Conservation (phyloP, 1,140 invertebrate genomes). For the Drosophila persimilis region DNA sequence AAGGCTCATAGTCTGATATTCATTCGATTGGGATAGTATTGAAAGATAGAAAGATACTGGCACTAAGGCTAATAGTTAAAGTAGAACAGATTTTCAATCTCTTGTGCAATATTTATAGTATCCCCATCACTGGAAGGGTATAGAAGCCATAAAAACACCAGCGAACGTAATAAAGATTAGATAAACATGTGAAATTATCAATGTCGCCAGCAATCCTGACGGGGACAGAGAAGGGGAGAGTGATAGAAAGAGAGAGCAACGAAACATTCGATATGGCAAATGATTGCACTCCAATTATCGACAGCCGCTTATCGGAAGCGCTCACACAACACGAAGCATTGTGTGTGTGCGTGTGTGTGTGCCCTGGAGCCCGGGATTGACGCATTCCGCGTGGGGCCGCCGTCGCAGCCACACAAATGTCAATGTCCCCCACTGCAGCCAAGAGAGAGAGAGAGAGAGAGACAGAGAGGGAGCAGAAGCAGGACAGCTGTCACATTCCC, state of each 20-base stretch:
- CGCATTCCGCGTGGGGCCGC: slow-evolving; percentile 19
- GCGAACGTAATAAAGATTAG: slow-evolving; percentile 68
- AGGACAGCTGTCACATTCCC: slow-evolving; percentile 36
- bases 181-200: slow-evolving; percentile 69
- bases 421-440: slow-evolving; percentile 20
- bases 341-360: no score
- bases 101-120: no score
- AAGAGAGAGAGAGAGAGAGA: not conserved
- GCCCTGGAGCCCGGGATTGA: slow-evolving; percentile 16
- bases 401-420: slow-evolving; percentile 35
- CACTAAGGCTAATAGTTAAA: no score
- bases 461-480: no score
- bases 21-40: no score
- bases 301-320: slow-evolving; percentile 38
- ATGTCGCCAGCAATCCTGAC: slow-evolving; percentile 27
- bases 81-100: not conserved
- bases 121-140: no score
- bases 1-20: no score
- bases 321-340: no score
- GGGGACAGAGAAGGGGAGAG: not conserved
- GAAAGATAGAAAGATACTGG: no score
- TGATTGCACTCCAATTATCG: slow-evolving; percentile 71
- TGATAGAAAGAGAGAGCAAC: slow-evolving; percentile 9
- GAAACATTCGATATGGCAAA: slow-evolving; percentile 39
- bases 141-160: slow-evolving; percentile 39